Conservation (phyloP, 2,113 vertebrate species). For the Grantiella picta region DNA sequence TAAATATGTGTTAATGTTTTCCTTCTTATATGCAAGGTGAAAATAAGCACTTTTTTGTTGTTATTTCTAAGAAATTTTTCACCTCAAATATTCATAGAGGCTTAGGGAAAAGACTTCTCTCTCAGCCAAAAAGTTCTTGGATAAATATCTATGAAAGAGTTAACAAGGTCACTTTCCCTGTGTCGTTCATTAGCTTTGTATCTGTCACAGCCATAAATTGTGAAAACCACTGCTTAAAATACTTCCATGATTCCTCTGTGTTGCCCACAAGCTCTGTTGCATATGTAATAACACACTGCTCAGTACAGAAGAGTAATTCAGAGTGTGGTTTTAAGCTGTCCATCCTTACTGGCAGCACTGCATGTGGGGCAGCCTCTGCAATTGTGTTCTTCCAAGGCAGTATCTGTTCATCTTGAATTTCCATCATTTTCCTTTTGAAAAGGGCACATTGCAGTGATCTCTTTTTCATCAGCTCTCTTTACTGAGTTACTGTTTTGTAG, state of each 20-base stretch:
- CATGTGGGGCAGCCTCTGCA: neutral
- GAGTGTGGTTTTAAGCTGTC: neutral
- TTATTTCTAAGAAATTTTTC: neutral
- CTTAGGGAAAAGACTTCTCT: neutral
- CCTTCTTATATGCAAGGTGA: neutral
- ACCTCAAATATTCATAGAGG: neutral
- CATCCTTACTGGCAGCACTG: neutral
- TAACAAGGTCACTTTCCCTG: neutral
- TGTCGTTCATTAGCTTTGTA: neutral
- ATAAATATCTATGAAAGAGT: neutral
- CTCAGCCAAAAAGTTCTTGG: neutral
- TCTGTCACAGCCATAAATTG: neutral
- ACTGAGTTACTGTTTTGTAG: neutral
- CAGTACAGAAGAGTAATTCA: neutral
- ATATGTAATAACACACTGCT: neutral
- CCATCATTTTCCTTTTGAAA: neutral
- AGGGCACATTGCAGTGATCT: neutral
- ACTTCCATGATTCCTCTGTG: neutral
- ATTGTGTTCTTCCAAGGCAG: neutral
- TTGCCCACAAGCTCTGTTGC: constrained; percentile 1
- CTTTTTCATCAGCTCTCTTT: neutral
- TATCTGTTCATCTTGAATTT: neutral
- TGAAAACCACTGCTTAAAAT: constrained; percentile 35
- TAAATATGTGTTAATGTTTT: neutral
- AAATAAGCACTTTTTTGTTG: neutral